Evolutionary conservation across 2,797 vertebrate genomes (phyloP), one percentile per base, ranked within the genome.

Genomic region (Alcedo quadribrachys): DNA sequence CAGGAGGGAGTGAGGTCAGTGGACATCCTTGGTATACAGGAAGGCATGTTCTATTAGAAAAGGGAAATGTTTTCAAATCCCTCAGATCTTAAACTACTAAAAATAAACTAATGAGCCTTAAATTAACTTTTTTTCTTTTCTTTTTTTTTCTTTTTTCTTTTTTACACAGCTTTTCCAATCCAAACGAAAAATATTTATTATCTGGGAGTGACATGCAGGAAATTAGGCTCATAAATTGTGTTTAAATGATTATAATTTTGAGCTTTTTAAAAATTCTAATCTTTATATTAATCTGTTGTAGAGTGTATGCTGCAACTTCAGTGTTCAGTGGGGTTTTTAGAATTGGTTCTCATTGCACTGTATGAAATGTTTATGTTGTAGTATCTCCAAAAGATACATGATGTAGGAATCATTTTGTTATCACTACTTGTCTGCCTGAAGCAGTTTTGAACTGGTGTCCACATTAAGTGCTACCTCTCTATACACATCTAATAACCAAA

Each of bases 1-100:
- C 96, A 97, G 97, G 97, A 96, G 96, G 96, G 98, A 98, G 97
- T 97, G 98, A 98, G 98, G 98, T 99, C 98, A 98, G 94, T 97
- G 97, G 92, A 97, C 98, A 98, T 98, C 98, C 98, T 98, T 96
- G 93, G 95, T 98, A 95, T 98, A 98, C 98, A 98, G 98, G 98
- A 99, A 99, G 98, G 96, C 97, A 90, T 98, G 98, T 97, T 97
- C 97, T 96, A 96, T 97, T 97, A 97, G 98, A 98, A 98, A 98
- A 98, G 98, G 98, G 98, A 98, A 99, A 98, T 98, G 98, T 97
- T 98, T 97, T 98, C 94, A 95, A 96, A 97, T 87, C 97, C 96
- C 89, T 98, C 94, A 97, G 98, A 98, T 98, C 97, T 98, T 81
- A 85, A 96, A 94, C 93, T 89, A 97, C 98, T 98, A 98, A 98